These are phyloP conservation scores for Osmerus eperlanus DNA, from an alignment of 2,113 vertebrate genomes.

Conservation along the genomic window DNA sequence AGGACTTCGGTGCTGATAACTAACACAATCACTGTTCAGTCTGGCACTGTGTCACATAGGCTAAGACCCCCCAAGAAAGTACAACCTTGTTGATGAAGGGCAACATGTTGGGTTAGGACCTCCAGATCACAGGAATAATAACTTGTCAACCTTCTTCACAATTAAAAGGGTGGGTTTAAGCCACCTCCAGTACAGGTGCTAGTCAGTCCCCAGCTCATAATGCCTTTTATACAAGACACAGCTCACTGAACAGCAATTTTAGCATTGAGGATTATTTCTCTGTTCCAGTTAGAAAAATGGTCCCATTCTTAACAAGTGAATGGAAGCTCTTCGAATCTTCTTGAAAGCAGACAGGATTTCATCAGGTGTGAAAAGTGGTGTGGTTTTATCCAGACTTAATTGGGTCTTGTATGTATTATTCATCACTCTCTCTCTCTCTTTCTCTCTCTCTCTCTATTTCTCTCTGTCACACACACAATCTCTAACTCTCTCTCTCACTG, in stretches of 20 bases:
- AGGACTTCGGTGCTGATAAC: background rate
- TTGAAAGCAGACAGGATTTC: conserved; percentile 81
- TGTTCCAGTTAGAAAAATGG: conserved; percentile 56
- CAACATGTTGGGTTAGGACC: too few relatives aligned
- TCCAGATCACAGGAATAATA: too few relatives aligned
- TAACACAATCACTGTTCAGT: background rate
- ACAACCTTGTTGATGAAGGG: too few relatives aligned
- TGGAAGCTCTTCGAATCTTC: conserved; percentile 76
- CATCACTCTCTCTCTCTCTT: conserved; percentile 78
- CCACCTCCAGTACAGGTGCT: background rate
- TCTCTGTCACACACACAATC: conserved; percentile 64
- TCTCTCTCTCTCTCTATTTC: conserved; percentile 78
- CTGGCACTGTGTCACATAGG: background rate
- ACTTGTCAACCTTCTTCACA: too few relatives aligned
- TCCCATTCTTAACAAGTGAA: conserved; percentile 82
- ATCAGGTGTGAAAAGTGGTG: conserved; percentile 84
- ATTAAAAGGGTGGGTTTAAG: too few relatives aligned
- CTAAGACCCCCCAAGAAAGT: too few relatives aligned
- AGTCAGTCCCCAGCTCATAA: conserved; percentile 30
- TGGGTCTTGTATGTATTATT: conserved; percentile 85
- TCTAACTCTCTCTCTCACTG: too few relatives aligned
- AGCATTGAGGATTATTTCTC: conserved; percentile 48
- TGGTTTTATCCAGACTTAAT: conserved; percentile 89
- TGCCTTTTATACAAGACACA: conserved; percentile 38
- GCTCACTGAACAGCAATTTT: conserved; percentile 43